phyloP scores from a whole-genome alignment of 2,888 invertebrate species.

The Sympetrum striolatum region DNA sequence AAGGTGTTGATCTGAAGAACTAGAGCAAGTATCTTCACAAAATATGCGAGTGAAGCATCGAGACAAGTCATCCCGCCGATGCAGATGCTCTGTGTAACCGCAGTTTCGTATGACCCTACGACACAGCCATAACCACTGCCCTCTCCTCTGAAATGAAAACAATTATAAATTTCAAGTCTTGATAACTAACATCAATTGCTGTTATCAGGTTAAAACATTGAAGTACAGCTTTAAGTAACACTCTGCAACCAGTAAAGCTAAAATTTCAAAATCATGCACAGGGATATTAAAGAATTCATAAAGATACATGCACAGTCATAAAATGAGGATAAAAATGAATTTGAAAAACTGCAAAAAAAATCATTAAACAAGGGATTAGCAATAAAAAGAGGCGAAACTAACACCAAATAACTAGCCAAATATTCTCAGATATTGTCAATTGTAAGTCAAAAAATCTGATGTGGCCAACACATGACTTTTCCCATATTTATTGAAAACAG shows the following conservation, averaged over 20 bases:
- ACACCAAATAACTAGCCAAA: too few species aligned
- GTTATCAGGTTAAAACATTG: background rate
- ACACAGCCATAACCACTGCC: slow-evolving; percentile 79
- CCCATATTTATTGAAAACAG: too few species aligned
- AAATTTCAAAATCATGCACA: too few species aligned
- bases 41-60: slow-evolving; percentile 87
- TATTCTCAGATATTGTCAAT: too few species aligned
- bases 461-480: too few species aligned
- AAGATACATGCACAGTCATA: background rate
- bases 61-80: slow-evolving; percentile 80
- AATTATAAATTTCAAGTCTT: background rate
- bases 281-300: background rate
- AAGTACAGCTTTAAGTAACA: background rate
- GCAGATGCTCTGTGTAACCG: slow-evolving; percentile 79
- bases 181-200: background rate
- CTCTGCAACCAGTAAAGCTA: too few species aligned
- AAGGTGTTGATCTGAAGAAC: slow-evolving; percentile 77
- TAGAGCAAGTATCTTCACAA: slow-evolving; percentile 79
- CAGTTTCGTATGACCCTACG: slow-evolving; percentile 82
- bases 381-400: too few species aligned
- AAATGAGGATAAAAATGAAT: too few species aligned
- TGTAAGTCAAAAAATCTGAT: too few species aligned
- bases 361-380: too few species aligned
- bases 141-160: slow-evolving; percentile 67
- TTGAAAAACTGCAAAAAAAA: too few species aligned